These are phyloP conservation scores for Melopsittacus undulatus DNA, from an alignment of 2,797 vertebrate genomes.

Conservation along the genomic window DNA sequence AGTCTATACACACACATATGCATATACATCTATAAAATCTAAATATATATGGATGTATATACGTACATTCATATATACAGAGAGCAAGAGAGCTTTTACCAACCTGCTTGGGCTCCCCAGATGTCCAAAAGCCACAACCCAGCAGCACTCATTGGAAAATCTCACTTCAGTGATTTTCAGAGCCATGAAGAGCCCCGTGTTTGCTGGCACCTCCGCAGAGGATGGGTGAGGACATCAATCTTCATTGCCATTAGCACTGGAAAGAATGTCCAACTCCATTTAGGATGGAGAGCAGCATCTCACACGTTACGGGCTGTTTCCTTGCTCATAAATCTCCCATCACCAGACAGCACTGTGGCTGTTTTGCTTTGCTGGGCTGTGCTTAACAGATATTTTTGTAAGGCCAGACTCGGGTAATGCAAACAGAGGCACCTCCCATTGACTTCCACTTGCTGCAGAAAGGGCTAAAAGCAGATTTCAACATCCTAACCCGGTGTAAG, in stretches of 20 bases:
- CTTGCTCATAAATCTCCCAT: conserved; percentile 1
- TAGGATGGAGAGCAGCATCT: neutral
- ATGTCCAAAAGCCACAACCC: neutral
- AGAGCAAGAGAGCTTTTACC: neutral
- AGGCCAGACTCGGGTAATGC: neutral
- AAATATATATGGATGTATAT: neutral
- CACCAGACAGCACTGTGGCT: fast-evolving
- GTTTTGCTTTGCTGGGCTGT: neutral
- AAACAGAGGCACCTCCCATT: neutral
- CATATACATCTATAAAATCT: neutral
- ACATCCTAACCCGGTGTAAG: neutral
- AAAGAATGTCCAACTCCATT: neutral
- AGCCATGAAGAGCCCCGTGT: neutral
- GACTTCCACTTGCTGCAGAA: neutral
- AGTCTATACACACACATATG: neutral
- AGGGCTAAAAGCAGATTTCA: neutral
- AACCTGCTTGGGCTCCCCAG: neutral
- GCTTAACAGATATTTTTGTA: neutral
- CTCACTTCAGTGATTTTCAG: neutral
- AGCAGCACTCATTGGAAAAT: neutral
- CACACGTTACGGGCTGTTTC: neutral
- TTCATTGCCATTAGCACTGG: neutral
- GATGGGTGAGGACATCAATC: neutral
- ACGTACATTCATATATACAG: neutral
- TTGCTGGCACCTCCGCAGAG: neutral